Evolutionary conservation across 2,797 vertebrate species (phyloP).

Genomic region (Mallotus villosus): DNA sequence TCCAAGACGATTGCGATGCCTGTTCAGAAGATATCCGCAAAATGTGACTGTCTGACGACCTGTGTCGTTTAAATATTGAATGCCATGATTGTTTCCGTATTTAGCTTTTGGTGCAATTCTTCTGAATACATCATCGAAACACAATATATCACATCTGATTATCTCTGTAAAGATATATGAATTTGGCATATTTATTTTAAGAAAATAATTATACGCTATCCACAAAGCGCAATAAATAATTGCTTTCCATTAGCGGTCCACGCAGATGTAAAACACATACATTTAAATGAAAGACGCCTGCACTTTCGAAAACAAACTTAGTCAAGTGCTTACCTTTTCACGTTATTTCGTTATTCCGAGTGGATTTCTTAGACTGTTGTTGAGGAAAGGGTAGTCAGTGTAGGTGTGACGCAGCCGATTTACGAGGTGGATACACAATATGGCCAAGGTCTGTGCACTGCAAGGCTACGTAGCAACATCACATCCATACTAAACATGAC

Average conservation of each 20-base stretch:
- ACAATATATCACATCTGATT: conserved; percentile 12
- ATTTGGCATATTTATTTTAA: conserved; percentile 20
- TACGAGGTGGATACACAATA: conserved; percentile 62
- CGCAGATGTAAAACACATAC: neutral
- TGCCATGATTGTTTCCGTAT: neutral
- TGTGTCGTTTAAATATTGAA: conserved; percentile 4
- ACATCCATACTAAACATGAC: conserved; percentile 13
- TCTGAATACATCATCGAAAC: neutral
- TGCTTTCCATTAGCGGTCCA: neutral
- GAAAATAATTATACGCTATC: neutral
- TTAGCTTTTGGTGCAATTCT: neutral
- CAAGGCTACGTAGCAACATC: conserved; percentile 19
- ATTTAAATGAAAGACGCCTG: neutral
- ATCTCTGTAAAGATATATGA: neutral
- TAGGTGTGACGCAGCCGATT: conserved; percentile 73
- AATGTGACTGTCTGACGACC: neutral
- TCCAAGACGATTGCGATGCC: conserved; percentile 43
- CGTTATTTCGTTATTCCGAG: conserved; percentile 11
- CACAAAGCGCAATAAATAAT: neutral
- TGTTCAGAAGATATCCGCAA: conserved; percentile 10
- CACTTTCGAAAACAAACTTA: neutral
- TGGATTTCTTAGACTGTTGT: conserved; percentile 16
- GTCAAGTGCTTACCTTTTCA: conserved; percentile 1
- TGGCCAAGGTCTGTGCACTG: conserved; percentile 45
- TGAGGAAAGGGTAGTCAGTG: conserved; percentile 7